Evolutionary conservation across 2,888 invertebrate species (phyloP), one percentile per base, ranked within the genome.

Genomic region (Sminthurinus aureus): DNA sequence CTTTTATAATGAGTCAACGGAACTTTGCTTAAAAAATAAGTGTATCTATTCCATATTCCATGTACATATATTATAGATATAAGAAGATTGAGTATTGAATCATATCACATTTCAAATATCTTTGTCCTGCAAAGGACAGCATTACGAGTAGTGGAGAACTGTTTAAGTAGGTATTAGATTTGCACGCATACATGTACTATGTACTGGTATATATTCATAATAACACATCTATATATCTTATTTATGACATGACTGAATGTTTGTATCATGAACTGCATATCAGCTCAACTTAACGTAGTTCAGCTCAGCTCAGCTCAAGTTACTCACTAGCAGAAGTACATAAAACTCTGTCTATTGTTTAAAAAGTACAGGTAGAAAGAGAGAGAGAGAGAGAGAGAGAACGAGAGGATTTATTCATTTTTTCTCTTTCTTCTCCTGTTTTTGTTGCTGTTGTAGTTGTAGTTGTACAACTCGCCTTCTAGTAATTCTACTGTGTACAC

Each of bases 241-340:
- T 76, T 76, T 76, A 76, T 58, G 76, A 76, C 51, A 38, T 50
- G 58, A 58, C 52, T 76, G 76, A 22, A 76, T 76, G 76, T 51
- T n/a, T 51, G 22, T 76, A 76, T 76, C 76, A 20, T 76, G 51
- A 76, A 76, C 76, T 76, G 22, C 51, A 76, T 76, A 76, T 51
- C 51, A 76, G 76, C 38, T 38, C 38, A 38, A 6, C 38, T 38
- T 38, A 38, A 38, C 38, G 1, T 6, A 38, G 38, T 38, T 38
- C 38, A 38, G 38, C 38, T 38, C 38, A 38, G 38, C 38, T 38
- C 38, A 38, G 38, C 58, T 58, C 58, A 58, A 58, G 58, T 58
- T 58, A 58, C 58, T 18, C 58, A 58, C 58, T 18, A 58, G 18
- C 58, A 58, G 9, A 58, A 38, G 38, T 38, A 38, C 58, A 11